Conservation (phyloP, 2,888 invertebrate species). For the Punctoribates punctum region DNA sequence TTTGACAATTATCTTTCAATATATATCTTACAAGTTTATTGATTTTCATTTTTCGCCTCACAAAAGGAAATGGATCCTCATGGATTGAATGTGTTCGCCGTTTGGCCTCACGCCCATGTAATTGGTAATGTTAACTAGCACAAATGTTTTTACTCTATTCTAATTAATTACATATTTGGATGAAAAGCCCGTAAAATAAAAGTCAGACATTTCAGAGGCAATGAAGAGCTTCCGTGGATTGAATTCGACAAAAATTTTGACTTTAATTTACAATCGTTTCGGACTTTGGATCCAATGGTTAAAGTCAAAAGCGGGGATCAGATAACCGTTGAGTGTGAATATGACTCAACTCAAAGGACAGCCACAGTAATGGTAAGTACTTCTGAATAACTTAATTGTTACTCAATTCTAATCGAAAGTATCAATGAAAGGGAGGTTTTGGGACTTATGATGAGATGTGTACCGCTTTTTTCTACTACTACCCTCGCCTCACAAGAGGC, state of each 20-base stretch:
- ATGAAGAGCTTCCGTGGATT: slow-evolving; percentile 69
- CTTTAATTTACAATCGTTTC: slow-evolving; percentile 66
- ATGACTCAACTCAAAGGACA: slow-evolving; percentile 42
- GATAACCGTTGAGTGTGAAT: slow-evolving; percentile 47
- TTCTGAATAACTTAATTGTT: slow-evolving; percentile 27
- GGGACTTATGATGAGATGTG: slow-evolving; percentile 50
- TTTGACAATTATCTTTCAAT: no score
- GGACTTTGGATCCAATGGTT: not conserved
- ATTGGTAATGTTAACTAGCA: no score
- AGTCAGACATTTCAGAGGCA: slow-evolving; percentile 65
- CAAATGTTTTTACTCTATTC: no score
- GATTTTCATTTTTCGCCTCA: no score
- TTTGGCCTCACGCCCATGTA: slow-evolving; percentile 76
- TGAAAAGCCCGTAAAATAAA: slow-evolving; percentile 59
- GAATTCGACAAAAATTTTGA: slow-evolving; percentile 77
- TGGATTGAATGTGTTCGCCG: slow-evolving; percentile 76
- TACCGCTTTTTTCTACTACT: slow-evolving; percentile 48
- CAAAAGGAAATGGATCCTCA: slow-evolving; percentile 61
- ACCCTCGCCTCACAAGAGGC: slow-evolving; percentile 43
- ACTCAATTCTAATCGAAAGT: no score
- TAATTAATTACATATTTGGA: no score
- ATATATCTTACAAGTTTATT: no score
- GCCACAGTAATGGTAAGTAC: slow-evolving; percentile 46
- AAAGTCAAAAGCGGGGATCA: slow-evolving; percentile 46
- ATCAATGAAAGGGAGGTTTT: slow-evolving; percentile 48